Conservation (phyloP, 2,113 vertebrate species). For the Halcyon senegalensis region DNA sequence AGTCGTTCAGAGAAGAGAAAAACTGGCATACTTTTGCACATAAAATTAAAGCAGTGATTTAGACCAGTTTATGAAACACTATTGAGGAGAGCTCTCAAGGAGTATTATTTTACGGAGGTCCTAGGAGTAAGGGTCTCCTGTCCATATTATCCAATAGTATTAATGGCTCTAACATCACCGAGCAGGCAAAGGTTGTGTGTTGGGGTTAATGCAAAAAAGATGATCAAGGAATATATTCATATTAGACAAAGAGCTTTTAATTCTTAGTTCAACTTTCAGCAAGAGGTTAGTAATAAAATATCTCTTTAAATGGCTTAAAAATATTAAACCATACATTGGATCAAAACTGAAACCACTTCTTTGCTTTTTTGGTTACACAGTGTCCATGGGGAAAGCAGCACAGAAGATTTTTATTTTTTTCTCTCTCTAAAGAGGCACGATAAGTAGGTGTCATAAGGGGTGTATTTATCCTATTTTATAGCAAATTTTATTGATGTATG, state of each 20-base stretch:
- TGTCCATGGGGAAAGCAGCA: not conserved
- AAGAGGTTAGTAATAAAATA: not conserved
- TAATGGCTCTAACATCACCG: not conserved
- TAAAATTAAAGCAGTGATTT: not conserved
- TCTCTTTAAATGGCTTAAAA: not conserved
- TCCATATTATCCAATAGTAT: rapidly evolving
- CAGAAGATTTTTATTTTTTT: too few relatives aligned
- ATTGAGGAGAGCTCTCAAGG: not conserved
- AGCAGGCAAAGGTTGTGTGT: not conserved
- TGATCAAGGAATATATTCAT: not conserved
- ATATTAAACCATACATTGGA: not conserved
- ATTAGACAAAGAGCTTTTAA: not conserved
- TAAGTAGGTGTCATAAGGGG: not conserved
- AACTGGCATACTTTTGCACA: not conserved
- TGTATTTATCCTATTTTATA: not conserved
- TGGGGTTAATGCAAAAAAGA: not conserved
- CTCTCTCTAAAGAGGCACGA: not conserved
- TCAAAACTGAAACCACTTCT: not conserved
- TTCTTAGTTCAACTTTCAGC: not conserved
- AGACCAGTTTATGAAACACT: not conserved
- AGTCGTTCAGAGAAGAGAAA: not conserved
- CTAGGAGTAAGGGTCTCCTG: not conserved
- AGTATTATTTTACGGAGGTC: not conserved
- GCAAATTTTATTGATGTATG: not conserved
- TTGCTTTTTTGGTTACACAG: not conserved